Base-by-base conservation (phyloP, 2,113 vertebrate species). In the Sminthopsis crassicaudata region DNA sequence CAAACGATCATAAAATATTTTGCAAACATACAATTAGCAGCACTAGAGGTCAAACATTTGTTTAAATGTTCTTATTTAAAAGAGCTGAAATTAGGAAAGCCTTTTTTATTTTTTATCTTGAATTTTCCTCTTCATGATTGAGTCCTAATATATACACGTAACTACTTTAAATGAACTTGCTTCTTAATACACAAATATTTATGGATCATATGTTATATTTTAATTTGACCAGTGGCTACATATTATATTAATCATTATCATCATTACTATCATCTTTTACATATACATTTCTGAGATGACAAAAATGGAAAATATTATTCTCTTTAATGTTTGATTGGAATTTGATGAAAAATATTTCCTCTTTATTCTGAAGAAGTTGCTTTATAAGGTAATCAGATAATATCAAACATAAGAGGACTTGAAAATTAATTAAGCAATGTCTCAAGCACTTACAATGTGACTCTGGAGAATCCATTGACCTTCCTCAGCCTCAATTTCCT, bases 271-370 rank as follows among this genome's bases (percentile, higher is more conserved):
- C 30, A 46, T 92, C 22, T 26, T 92, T 95, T 53, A 52, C 88
- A 6, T 90, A 19, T 24, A 14, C 54, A 54, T 92, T 52, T 92
- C 22, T 96, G 12, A 48, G 48, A 0, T 88, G 42, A 1, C 6
- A 23, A 91, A 53, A 51, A 94, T 92, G 46, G 26, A 92, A 84
- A 84, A 92, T 84, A 92, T 90, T 88, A 88, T 93, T 36, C 27
- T 90, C 46, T 90, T 26, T 30, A 4, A 90, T 16, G 6, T 26
- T 22, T 92, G 36, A 50, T 26, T 76, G 46, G 53, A 93, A 92
- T 27, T 92, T 84, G 90, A 67, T 54, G 7, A 3, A 54, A 50
- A 51, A 0, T 26, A 93, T 76, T 91, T 55, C 53, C 14, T 14
- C 27, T 84, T 25, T 76, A 51, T 4, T 57, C 27, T n/a, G 50